These are phyloP conservation scores for Yponomeuta sedellus DNA, from an alignment of 2,888 invertebrate species.

Conservation along the genomic window DNA sequence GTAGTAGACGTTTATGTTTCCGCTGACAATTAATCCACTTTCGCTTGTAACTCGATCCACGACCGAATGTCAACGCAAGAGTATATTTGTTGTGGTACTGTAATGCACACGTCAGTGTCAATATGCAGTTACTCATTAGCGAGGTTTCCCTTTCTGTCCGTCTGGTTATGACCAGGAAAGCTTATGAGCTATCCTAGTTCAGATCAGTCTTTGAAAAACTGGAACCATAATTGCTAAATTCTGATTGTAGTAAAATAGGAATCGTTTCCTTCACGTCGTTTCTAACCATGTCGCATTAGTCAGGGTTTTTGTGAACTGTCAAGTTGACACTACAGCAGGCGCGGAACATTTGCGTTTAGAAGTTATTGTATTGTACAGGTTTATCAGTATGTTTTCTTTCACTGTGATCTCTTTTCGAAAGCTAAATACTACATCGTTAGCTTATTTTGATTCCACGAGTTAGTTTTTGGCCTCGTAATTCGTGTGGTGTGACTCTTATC, in stretches of 20 bases:
- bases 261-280: not conserved
- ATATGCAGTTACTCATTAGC: not conserved
- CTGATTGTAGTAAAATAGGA: not conserved
- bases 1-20: not conserved
- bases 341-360: no score
- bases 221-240: not conserved
- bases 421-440: no score
- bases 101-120: not conserved
- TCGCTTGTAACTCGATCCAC: not conserved
- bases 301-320: not conserved
- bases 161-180: not conserved
- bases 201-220: not conserved
- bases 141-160: not conserved
- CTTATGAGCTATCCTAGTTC: not conserved
- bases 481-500: no score
- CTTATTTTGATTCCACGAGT: no score
- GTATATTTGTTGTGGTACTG: not conserved
- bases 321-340: no score
- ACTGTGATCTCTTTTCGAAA: no score
- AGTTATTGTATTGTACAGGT: no score
- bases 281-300: not conserved
- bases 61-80: not conserved
- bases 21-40: not conserved
- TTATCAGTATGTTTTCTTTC: no score
- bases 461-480: no score